phyloP scores from a whole-genome alignment of 2,797 vertebrate species.

The Decapterus maruadsi region DNA sequence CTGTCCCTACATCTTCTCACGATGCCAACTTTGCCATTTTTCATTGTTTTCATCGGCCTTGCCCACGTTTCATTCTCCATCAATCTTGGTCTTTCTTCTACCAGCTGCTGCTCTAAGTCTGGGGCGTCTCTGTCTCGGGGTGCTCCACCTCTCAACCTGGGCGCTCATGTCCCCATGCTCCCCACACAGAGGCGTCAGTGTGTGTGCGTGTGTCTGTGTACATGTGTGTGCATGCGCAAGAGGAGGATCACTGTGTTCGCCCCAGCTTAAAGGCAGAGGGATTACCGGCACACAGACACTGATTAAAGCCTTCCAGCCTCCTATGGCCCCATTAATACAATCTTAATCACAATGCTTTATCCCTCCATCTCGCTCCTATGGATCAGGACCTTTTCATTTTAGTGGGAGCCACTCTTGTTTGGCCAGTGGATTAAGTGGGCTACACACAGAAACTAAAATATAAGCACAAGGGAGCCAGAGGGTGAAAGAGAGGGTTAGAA shows the following conservation, averaged over 20 bases:
- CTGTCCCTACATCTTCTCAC: conserved; percentile 19
- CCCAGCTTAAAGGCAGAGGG: conserved; percentile 85
- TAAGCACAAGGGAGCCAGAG: conserved; percentile 44
- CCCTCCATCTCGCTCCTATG: conserved; percentile 83
- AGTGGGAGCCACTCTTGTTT: conserved; percentile 84
- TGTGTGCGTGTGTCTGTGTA: conserved; percentile 19
- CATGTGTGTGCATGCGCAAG: conserved; percentile 38
- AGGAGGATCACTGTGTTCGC: conserved; percentile 79
- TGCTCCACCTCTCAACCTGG: conserved; percentile 74
- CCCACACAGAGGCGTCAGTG: conserved; percentile 44
- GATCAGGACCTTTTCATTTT: conserved; percentile 88
- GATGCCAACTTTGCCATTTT: conserved; percentile 45
- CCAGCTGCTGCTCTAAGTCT: conserved; percentile 75
- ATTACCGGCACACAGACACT: conserved; percentile 87
- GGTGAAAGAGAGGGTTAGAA: conserved; percentile 1
- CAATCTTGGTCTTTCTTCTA: conserved; percentile 63
- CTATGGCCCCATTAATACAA: conserved; percentile 89
- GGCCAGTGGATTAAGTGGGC: conserved; percentile 81
- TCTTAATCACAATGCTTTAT: conserved; percentile 90
- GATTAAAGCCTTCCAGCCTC: conserved; percentile 90
- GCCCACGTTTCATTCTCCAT: conserved; percentile 60
- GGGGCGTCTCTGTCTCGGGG: conserved; percentile 69
- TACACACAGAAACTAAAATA: conserved; percentile 72
- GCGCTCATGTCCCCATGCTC: conserved; percentile 47
- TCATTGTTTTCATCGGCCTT: conserved; percentile 51